Base-by-base conservation (phyloP, 2,113 vertebrate genomes). In the Narcine bancroftii region DNA sequence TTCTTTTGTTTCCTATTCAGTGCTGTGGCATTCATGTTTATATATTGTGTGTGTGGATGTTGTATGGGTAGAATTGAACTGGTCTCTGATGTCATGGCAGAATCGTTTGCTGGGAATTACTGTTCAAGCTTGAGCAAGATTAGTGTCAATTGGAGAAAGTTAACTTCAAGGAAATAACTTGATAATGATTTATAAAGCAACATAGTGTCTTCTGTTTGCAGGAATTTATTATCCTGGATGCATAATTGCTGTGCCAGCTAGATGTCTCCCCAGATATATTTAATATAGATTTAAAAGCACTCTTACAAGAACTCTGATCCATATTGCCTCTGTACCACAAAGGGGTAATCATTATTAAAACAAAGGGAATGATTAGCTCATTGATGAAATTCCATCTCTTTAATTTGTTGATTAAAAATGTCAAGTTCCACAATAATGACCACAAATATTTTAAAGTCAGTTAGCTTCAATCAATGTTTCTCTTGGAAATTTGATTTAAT, bases 401-500 rank as follows among this genome's bases (percentile, higher is more conserved):
- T 60, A 87, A 87, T 87, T 60, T 36, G 50, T 87, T 56, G n/a
- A 87, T 60, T n/a, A 87, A 87, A 87, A 87, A 87, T 60, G 60
- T 87, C n/a, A 36, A 87, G n/a, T 53, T 39, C 2, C 81, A 87
- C 53, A 87, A 87, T 56, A 87, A 87, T 87, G n/a, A 87, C 81
- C 81, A 60, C 81, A 60, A 87, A 87, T 50, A 17, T 87, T 87
- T 87, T n/a, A 60, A 87, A 87, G 53, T 36, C 81, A 60, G 81
- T 87, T 87, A 56, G 81, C 81, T 63, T 56, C 60, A 87, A 63
- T 63, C 53, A 87, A 63, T 87, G 81, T 87, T 87, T 60, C n/a
- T 87, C 81, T 87, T 87, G 81, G 81, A 87, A 36, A 53, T 87
- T 87, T 87, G 81, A 87, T 87, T 87, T 87, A 87, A 63, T n/a